Percentiles rank a stretch among this genome's conserved stretches.
These are phyloP conservation scores for Trichogramma dendrolimi DNA, from an alignment of 2,888 invertebrate species.

Conservation along the genomic window DNA sequence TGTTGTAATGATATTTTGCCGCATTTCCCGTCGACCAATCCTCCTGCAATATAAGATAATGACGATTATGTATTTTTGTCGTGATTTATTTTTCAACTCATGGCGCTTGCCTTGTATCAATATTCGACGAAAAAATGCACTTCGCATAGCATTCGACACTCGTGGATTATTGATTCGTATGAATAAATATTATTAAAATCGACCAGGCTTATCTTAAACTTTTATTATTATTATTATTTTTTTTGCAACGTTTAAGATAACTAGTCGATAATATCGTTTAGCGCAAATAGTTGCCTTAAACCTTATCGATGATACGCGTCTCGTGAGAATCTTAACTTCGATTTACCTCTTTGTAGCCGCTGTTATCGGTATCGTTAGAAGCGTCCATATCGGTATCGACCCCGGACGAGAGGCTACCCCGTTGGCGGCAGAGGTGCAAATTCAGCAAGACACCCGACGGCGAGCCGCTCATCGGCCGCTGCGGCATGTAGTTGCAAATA, in stretches of 20 bases:
- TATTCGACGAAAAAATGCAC: not conserved
- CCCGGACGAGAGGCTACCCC: constrained; percentile 40
- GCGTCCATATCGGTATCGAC: constrained; percentile 50
- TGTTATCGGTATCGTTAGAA: constrained; percentile 48
- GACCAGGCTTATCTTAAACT: not conserved
- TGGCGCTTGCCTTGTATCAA: not conserved
- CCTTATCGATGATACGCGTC: too few species aligned
- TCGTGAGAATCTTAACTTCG: too few species aligned
- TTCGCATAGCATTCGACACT: not conserved
- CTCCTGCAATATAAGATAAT: constrained; percentile 39
- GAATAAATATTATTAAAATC: not conserved
- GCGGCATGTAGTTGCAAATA: constrained; percentile 50
- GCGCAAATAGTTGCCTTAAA: too few species aligned
- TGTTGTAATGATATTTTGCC: constrained; percentile 47
- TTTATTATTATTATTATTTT: too few species aligned
- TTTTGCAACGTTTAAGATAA: too few species aligned
- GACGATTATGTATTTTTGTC: not conserved
- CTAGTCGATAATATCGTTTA: too few species aligned
- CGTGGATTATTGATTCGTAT: not conserved
- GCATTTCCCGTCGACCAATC: constrained; percentile 47
- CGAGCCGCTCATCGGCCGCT: constrained; percentile 50
- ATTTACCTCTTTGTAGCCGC: constrained; percentile 48
- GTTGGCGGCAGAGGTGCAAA: constrained; percentile 36
- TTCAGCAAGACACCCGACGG: constrained; percentile 48
- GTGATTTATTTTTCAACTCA: not conserved